phyloP scores from a whole-genome alignment of 2,113 vertebrate species.

The Apeltes quadracus region DNA sequence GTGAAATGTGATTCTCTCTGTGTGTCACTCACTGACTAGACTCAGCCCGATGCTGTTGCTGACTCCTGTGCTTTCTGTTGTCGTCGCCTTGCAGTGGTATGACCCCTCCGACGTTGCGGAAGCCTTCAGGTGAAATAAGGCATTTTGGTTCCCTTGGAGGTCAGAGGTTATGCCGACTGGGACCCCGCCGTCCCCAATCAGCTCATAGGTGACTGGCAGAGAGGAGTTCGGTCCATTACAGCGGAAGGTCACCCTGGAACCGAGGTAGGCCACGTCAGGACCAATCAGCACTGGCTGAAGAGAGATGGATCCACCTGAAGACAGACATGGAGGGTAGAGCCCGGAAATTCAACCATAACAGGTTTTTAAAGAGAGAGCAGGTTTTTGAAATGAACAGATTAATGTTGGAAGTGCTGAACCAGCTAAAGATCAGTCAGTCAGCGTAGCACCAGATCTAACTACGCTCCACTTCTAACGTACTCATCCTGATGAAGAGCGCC shows the following conservation, averaged over 20 bases:
- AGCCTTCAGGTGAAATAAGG: constrained; percentile 53
- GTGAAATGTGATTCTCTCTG: neutral
- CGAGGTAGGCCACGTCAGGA: constrained; percentile 67
- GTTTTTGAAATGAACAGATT: neutral
- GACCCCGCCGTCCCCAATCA: constrained; percentile 39
- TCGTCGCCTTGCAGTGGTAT: constrained; percentile 67
- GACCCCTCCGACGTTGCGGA: constrained; percentile 49
- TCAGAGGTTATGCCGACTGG: neutral
- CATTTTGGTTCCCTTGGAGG: constrained; percentile 12
- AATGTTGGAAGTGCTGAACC: neutral
- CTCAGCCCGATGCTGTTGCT: constrained; percentile 70
- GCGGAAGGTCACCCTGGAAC: constrained; percentile 44
- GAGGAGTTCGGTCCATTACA: constrained; percentile 46
- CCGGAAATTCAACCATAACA: neutral
- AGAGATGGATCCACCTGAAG: constrained; percentile 52
- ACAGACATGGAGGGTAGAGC: neutral
- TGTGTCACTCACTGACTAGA: constrained; percentile 77
- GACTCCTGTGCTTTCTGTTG: constrained; percentile 5
- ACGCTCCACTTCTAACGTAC: constrained; percentile 56
- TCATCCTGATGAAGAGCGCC: constrained; percentile 42
- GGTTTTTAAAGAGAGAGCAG: neutral
- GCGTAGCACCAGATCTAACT: neutral
- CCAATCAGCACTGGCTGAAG: constrained; percentile 59
- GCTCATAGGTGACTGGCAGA: constrained; percentile 59
- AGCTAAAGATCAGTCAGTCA: neutral